phyloP scores from a whole-genome alignment of 2,888 invertebrate genomes.

The Coleophora deauratella region DNA sequence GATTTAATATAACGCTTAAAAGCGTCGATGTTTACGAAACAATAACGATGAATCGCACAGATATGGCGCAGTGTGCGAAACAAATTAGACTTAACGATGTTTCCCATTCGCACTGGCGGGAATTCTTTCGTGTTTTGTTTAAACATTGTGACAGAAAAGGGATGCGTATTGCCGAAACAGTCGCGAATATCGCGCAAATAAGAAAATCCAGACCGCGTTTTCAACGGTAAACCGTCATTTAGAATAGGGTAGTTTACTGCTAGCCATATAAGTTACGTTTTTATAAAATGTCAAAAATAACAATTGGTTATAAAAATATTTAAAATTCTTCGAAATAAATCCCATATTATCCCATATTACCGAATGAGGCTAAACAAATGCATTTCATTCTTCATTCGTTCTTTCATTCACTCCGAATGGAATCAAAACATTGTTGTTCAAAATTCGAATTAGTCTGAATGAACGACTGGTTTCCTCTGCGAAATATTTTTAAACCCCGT shows the following conservation, averaged over 20 bases:
- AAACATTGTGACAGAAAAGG: not conserved
- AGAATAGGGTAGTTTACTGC: slow-evolving; percentile 16
- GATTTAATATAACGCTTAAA: too few species aligned
- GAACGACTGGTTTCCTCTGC: slow-evolving; percentile 25
- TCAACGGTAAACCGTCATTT: too few species aligned
- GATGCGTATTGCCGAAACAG: not conserved
- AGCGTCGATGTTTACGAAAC: too few species aligned
- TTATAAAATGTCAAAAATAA: too few species aligned
- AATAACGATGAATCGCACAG: too few species aligned
- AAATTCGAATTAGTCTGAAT: slow-evolving; percentile 17
- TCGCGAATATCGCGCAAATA: too few species aligned
- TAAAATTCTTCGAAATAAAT: too few species aligned
- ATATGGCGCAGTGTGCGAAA: slow-evolving; percentile 3
- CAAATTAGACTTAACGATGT: slow-evolving; percentile 2
- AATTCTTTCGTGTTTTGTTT: too few species aligned
- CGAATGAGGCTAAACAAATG: slow-evolving; percentile 33
- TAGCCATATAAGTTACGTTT: too few species aligned
- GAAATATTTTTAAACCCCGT: slow-evolving; percentile 9
- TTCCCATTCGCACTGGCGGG: not conserved
- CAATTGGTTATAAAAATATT: too few species aligned
- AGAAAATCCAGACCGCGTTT: too few species aligned
- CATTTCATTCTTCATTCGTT: slow-evolving; percentile 35
- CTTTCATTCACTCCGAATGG: slow-evolving; percentile 23
- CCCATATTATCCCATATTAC: slow-evolving; percentile 37
- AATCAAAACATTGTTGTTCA: slow-evolving; percentile 19